These are phyloP conservation scores for Aleiodes alternator DNA, from an alignment of 2,888 invertebrate genomes.

Conservation along the genomic window DNA sequence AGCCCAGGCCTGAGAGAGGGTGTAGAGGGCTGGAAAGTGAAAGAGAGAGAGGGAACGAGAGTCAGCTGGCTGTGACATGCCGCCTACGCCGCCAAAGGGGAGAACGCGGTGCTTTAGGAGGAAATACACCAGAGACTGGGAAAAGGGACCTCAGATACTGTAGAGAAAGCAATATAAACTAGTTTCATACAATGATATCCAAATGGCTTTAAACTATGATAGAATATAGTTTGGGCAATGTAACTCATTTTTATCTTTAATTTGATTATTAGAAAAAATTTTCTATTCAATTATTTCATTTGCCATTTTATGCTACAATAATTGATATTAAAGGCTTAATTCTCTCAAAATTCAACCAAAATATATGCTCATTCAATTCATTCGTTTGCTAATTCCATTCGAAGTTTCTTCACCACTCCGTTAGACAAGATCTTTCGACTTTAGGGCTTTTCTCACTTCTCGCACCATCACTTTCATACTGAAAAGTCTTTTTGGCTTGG, in stretches of 20 bases:
- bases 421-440: constrained; percentile 53
- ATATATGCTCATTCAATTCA: constrained; percentile 45
- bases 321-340: constrained; percentile 16
- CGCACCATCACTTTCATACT: constrained; percentile 31
- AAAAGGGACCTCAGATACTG: constrained; percentile 63
- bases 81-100: constrained; percentile 72
- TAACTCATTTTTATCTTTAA: no score
- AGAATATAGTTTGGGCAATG: not conserved
- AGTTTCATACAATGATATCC: constrained; percentile 69
- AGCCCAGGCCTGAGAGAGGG: constrained; percentile 33
- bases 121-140: constrained; percentile 64
- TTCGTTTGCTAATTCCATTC: constrained; percentile 46
- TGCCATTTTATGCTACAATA: not conserved
- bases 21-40: constrained; percentile 31
- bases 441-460: constrained; percentile 46
- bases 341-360: constrained; percentile 4
- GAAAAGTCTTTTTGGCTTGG: constrained; percentile 3
- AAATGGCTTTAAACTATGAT: constrained; percentile 48
- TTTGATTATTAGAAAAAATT: no score
- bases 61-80: constrained; percentile 76
- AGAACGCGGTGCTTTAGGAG: constrained; percentile 70
- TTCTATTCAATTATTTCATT: no score
- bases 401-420: constrained; percentile 54
- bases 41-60: constrained; percentile 62
- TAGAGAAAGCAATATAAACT: constrained; percentile 24